Evolutionary conservation across 2,797 vertebrate genomes (phyloP).

Genomic region (Spinibarbus caldwelli): DNA sequence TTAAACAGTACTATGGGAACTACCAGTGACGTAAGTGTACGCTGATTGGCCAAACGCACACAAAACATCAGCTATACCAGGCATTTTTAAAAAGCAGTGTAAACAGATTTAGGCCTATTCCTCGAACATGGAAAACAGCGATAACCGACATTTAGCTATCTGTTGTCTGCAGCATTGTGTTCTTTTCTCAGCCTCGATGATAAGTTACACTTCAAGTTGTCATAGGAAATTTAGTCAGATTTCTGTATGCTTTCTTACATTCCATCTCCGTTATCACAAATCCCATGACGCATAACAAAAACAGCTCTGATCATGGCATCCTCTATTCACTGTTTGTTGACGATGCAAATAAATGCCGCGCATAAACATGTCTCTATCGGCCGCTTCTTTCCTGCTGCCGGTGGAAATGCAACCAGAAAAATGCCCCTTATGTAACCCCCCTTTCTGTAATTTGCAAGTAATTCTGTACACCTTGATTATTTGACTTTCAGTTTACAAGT

Average conservation of each 20-base stretch:
- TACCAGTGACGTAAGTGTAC: too few relatives aligned
- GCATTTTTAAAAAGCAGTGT: too few relatives aligned
- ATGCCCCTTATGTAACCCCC: neutral
- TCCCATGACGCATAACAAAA: neutral
- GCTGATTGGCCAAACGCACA: too few relatives aligned
- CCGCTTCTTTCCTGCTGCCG: neutral
- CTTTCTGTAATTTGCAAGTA: neutral
- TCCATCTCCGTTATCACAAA: neutral
- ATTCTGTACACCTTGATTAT: neutral
- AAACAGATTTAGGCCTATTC: too few relatives aligned
- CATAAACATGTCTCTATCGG: neutral
- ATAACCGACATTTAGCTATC: too few relatives aligned
- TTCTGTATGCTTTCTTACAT: neutral
- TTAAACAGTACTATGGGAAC: too few relatives aligned
- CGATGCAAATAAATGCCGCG: neutral
- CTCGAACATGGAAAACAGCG: too few relatives aligned
- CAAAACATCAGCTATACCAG: too few relatives aligned
- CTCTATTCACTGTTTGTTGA: neutral
- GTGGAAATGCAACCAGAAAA: neutral
- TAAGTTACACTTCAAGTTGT: too few relatives aligned
- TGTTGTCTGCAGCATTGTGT: too few relatives aligned
- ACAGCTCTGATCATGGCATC: neutral
- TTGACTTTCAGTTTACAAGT: neutral
- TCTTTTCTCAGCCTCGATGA: too few relatives aligned
- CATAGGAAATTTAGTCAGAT: too few relatives aligned